These are phyloP conservation scores for Cyanoliseus patagonus DNA, from an alignment of 2,113 vertebrate species.

Conservation along the genomic window DNA sequence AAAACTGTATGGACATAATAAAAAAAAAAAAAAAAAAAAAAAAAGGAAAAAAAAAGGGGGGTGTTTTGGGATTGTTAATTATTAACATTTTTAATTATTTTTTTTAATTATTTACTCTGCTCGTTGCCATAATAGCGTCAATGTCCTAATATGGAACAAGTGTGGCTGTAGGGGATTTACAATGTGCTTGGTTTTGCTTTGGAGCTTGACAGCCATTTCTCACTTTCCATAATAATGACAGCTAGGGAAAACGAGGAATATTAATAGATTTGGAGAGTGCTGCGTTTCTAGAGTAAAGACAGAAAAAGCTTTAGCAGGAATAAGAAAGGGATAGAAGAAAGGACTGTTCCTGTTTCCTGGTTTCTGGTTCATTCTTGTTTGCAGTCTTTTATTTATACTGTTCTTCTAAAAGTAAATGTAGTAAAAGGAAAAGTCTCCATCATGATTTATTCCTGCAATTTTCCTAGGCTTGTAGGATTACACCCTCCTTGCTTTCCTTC, in stretches of 20 bases:
- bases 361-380: slow-evolving; percentile 28
- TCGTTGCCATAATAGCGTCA: slow-evolving; percentile 11
- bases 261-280: slow-evolving; percentile 53
- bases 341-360: slow-evolving; percentile 32
- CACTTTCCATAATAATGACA: slow-evolving; percentile 61
- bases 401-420: slow-evolving; percentile 60
- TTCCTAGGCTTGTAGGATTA: slow-evolving; percentile 62
- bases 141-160: slow-evolving; percentile 48
- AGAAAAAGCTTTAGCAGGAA: slow-evolving; percentile 29
- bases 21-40: neutral
- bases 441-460: slow-evolving; percentile 64
- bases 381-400: slow-evolving; percentile 62
- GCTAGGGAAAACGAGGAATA: slow-evolving; percentile 62
- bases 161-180: slow-evolving; percentile 49
- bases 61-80: slow-evolving; percentile 59
- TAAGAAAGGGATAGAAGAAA: neutral
- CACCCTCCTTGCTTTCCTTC: slow-evolving; percentile 10
- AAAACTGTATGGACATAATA: neutral
- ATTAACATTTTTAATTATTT: slow-evolving; percentile 65
- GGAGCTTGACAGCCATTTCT: slow-evolving; percentile 64
- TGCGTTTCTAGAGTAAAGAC: slow-evolving; percentile 45
- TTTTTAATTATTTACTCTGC: slow-evolving; percentile 64
- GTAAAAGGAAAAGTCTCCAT: slow-evolving; percentile 61
- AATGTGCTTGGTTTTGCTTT: slow-evolving; percentile 50
- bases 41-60: neutral